Percentiles rank a stretch among this genome's conserved stretches.
Conservation (phyloP, 1,140 invertebrate genomes). For the Trichomalopsis sarcophagae region DNA sequence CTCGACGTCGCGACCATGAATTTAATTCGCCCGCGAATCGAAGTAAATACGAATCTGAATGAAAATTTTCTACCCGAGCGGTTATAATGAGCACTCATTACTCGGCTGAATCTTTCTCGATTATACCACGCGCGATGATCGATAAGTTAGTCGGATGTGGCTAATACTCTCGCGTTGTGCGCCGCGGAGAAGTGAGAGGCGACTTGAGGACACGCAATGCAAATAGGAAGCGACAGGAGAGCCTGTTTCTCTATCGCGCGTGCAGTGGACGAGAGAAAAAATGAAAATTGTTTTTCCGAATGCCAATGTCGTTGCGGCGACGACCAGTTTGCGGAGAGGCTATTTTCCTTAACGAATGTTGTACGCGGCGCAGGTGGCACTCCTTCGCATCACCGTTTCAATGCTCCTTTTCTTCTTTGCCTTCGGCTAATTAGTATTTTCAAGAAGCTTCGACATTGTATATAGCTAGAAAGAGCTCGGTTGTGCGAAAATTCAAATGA, state of each 20-base stretch:
- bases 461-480: too few species aligned
- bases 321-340: too few species aligned
- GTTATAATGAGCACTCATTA: not conserved
- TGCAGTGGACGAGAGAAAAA: not conserved
- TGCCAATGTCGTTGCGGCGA: too few species aligned
- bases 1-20: not conserved
- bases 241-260: not conserved
- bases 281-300: conserved; percentile 15
- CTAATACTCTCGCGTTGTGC: too few species aligned
- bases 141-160: not conserved
- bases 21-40: not conserved
- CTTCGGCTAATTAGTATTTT: too few species aligned
- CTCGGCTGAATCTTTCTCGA: not conserved
- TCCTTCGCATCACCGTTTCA: not conserved
- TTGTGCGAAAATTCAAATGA: not conserved
- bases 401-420: too few species aligned
- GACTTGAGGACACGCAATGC: not conserved
- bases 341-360: too few species aligned
- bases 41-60: not conserved
- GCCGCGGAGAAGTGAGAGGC: too few species aligned
- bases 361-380: not conserved
- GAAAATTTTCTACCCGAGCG: not conserved
- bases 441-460: too few species aligned
- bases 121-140: not conserved
- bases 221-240: conserved; percentile 5